Evolutionary conservation across 2,797 vertebrate genomes (phyloP).

Genomic region (Sebastes minor): DNA sequence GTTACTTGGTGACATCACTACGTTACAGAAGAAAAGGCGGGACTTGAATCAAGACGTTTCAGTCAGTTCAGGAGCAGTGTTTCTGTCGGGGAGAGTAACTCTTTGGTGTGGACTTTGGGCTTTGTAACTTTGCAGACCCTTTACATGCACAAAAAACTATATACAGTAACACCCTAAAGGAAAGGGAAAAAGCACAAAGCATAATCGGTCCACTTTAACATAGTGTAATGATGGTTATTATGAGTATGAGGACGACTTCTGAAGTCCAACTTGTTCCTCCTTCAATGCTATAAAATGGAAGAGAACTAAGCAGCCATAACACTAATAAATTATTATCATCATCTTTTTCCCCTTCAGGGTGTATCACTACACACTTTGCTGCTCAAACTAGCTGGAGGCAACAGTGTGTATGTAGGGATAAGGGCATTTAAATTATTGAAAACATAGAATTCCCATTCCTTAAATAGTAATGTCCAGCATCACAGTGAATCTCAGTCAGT

Average conservation of each 20-base stretch:
- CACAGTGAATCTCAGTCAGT: neutral
- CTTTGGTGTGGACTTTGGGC: no score
- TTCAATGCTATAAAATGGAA: neutral
- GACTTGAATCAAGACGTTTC: no score
- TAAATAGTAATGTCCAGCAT: neutral
- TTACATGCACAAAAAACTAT: no score
- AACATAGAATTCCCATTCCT: neutral
- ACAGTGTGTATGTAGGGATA: neutral
- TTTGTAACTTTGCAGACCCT: no score
- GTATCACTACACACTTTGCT: neutral
- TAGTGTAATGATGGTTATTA: neutral
- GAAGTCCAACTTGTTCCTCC: neutral
- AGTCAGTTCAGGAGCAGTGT: no score
- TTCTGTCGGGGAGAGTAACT: no score
- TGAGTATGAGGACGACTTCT: neutral
- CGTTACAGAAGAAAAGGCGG: no score
- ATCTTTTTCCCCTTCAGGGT: neutral
- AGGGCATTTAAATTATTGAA: neutral
- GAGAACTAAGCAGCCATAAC: neutral
- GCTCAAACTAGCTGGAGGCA: neutral
- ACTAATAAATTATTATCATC: neutral
- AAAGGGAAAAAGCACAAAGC: no score
- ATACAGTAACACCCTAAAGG: no score
- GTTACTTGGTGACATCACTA: no score
- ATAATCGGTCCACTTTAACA: neutral